Evolutionary conservation across 2,797 vertebrate genomes (phyloP), one percentile per base, ranked within the genome.

Genomic region (Squalus acanthias): DNA sequence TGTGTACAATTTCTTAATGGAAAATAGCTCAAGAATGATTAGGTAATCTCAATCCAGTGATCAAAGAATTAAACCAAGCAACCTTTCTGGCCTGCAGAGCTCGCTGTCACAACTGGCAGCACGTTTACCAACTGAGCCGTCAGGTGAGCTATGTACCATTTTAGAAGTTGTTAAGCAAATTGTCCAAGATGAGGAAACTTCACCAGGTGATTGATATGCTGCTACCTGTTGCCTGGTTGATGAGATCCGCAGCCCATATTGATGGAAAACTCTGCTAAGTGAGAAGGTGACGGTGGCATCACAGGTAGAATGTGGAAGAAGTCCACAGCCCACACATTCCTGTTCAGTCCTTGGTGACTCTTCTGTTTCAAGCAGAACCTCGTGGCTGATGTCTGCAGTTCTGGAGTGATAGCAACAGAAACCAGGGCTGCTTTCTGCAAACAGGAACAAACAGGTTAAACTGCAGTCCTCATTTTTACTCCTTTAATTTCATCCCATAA

Each of bases 231-330:
- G 96, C 98, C 98, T 76, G 99, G 99, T 96, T 99, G 99, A 96
- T 99, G 98, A n/a, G 99, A 99, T 97, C 99, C 99, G 97, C 99
- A 99, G 96, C 99, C 99, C 65, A 99, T 97, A 97, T 99, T 99
- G 97, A 99, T 98, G 97, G 99, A 99, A 98, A 99, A 99, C 96
- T 99, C 99, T 96, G 98, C 98, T 97, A 99, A 98, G 96, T 99
- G 99, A n/a, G 99, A 99, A 97, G 98, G 98, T 0, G 98, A 98
- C 89, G 98, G 98, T 96, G 99, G 98, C 12, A 99, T 98, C 96
- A 99, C 98, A 0, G 99, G 99, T 69, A 99, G 98, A 97, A 99
- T 97, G 0, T 99, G 99, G 98, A 99, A 98, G 97, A 99, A 99
- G 97, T 99, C 99, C 96, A 99, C 96, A 22, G 99, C 98, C 99